phyloP scores from a whole-genome alignment of 1,140 invertebrate species.

The Ladona fulva region DNA sequence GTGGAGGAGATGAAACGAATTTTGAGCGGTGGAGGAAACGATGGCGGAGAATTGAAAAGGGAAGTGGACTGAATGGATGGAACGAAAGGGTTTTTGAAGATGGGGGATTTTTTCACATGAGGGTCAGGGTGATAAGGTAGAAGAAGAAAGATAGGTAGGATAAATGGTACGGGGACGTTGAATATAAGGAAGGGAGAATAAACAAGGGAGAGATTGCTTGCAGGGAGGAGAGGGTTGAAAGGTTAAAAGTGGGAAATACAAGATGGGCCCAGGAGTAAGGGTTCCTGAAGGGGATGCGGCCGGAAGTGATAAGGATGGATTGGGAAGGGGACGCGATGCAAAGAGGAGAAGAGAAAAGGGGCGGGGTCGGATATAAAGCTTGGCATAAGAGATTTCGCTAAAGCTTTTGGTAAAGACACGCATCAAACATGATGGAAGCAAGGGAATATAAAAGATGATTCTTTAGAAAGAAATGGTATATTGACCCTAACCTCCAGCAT shows the following conservation, averaged over 20 bases:
- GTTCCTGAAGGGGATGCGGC: neutral
- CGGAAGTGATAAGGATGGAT: neutral
- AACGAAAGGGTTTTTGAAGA: neutral
- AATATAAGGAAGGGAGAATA: neutral
- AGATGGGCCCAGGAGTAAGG: neutral
- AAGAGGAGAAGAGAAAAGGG: no score
- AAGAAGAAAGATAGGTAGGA: neutral
- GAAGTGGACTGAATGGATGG: neutral
- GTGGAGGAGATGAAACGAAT: no score
- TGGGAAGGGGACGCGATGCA: neutral
- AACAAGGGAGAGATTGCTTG: neutral
- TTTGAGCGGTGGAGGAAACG: no score
- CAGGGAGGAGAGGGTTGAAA: neutral
- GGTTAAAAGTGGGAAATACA: neutral
- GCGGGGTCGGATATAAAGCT: neutral
- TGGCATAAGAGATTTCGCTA: neutral
- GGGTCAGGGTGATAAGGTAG: neutral
- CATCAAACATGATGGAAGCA: neutral
- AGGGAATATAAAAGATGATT: neutral
- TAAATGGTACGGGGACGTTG: neutral
- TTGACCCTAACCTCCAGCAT: neutral
- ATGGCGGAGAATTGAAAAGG: no score
- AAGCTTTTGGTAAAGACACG: slow-evolving; percentile 2
- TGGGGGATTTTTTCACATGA: neutral
- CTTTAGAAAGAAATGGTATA: neutral